These are phyloP conservation scores for Polietes domitor DNA, from an alignment of 2,888 invertebrate species.

Conservation along the genomic window DNA sequence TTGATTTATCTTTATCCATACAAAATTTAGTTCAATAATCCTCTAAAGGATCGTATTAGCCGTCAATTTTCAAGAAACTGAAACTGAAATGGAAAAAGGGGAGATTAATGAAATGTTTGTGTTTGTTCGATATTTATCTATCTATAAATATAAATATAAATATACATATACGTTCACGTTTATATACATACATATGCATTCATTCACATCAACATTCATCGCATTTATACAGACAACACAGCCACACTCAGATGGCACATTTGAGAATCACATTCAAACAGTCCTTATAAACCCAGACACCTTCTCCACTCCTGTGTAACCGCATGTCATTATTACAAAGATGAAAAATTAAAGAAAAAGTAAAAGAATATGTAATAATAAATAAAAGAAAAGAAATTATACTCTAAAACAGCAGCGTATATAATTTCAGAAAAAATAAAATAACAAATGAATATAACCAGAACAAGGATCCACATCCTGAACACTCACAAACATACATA, in stretches of 20 bases:
- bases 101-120: slow-evolving; percentile 23
- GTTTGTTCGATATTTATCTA: slow-evolving; percentile 40
- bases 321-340: neutral
- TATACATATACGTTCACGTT: neutral
- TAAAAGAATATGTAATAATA: neutral
- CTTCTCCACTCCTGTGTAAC: neutral
- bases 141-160: slow-evolving; percentile 7
- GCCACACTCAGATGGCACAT: no score
- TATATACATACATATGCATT: neutral
- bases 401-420: neutral
- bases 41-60: neutral
- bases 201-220: neutral
- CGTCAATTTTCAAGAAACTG: neutral
- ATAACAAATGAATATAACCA: slow-evolving; percentile 18
- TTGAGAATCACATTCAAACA: neutral
- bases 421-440: neutral
- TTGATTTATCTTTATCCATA: no score
- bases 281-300: neutral
- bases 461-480: slow-evolving; percentile 11
- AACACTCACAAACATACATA: slow-evolving; percentile 20
- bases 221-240: neutral
- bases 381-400: neutral
- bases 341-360: no score
- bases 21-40: neutral
- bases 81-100: neutral